These are phyloP conservation scores for Cheilosia grossa DNA, from an alignment of 2,888 invertebrate genomes.

Conservation along the genomic window DNA sequence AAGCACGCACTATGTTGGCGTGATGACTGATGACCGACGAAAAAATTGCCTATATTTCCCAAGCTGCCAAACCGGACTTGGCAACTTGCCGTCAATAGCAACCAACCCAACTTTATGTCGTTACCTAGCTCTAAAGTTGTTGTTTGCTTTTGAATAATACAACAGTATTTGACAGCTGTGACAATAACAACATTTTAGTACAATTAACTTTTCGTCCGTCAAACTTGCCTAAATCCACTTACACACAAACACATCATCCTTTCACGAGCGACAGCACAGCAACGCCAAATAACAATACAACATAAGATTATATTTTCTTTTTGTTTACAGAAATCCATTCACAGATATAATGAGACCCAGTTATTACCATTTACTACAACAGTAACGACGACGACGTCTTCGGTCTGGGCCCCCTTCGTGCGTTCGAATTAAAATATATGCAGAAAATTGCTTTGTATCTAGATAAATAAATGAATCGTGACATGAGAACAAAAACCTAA, in stretches of 20 bases:
- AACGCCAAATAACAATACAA: slow-evolving; percentile 4
- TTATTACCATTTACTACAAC: slow-evolving; percentile 21
- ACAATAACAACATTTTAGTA: slow-evolving; percentile 6
- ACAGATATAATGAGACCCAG: slow-evolving; percentile 20
- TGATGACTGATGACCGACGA: too few species aligned
- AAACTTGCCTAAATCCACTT: background rate
- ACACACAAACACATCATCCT: slow-evolving; percentile 2
- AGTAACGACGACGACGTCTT: background rate
- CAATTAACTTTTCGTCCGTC: slow-evolving; percentile 7
- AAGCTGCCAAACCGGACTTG: background rate
- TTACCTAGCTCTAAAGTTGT: background rate
- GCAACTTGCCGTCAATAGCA: background rate
- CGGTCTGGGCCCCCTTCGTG: slow-evolving; percentile 8
- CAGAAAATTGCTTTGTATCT: slow-evolving; percentile 59
- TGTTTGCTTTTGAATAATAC: background rate
- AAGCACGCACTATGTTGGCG: too few species aligned
- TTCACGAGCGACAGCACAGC: slow-evolving; percentile 9
- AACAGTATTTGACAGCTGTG: background rate
- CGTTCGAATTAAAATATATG: slow-evolving; percentile 60
- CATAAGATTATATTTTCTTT: background rate
- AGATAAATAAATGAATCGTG: slow-evolving; percentile 62
- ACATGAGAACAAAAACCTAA: slow-evolving; percentile 60
- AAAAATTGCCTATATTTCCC: background rate
- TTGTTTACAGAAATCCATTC: slow-evolving; percentile 12
- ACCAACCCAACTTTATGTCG: background rate